Evolutionary conservation across 2,113 vertebrate genomes (phyloP), one percentile per base, ranked within the genome.

Genomic region (Protobothrops mucrosquamatus): DNA sequence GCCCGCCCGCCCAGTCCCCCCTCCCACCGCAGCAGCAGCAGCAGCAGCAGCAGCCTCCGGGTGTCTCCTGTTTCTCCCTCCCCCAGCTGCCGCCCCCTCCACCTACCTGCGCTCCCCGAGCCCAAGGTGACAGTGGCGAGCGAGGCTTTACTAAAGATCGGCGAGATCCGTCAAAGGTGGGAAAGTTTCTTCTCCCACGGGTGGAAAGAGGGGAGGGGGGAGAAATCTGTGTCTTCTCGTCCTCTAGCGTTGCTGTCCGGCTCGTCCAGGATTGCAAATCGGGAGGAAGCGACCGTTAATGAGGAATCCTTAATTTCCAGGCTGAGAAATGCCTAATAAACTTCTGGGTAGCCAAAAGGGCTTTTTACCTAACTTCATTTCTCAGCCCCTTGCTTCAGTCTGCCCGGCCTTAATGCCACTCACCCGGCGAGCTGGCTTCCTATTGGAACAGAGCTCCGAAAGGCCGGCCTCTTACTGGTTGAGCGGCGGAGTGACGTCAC

Each of bases 351-450:
- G 96, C 96, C 97, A 93, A 95, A 94, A 29, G 90, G 95, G 92
- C 94, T 97, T 95, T 96, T 97, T 96, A 94, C 87, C 96, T 97
- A 97, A 98, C 98, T 98, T 97, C 97, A 94, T 96, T 97, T 95
- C 97, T 92, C 93, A 92, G 56, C 93, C 93, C n/a, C 55, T 39
- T 39, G 85, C 91, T 91, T 74, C 39, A 14, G 81, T 92, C 93
- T 88, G 88, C 97, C 97, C 95, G 48, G 96, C 95, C 95, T 92
- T 20, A 26, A 85, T 93, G 97, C 92, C 97, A 97, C 95, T 97
- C 97, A 97, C 91, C 87, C 89, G 10, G 48, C 89, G 92, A 85
- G 87, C 95, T 92, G 34, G 90, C 93, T 24, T 94, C 59, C 93
- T 55, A 97, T 98, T 98, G 98, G 98, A 1, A 64, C 46, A 23